Percentiles rank a stretch among this genome's conserved stretches.
These are phyloP conservation scores for Condylura cristata DNA, from an alignment of 2,113 vertebrate species.

Conservation along the genomic window DNA sequence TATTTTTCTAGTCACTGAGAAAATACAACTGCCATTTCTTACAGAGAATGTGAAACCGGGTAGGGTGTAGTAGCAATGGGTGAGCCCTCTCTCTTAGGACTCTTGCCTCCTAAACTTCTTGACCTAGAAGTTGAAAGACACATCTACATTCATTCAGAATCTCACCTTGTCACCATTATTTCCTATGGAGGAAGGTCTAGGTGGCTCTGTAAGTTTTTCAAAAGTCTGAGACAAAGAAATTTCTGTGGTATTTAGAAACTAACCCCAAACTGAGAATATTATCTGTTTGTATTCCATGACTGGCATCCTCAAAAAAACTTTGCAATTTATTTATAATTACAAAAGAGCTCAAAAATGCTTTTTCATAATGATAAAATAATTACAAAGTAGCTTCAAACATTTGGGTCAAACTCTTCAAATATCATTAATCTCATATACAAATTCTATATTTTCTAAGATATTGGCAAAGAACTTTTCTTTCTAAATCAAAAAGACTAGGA, in stretches of 20 bases:
- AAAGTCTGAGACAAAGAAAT: neutral
- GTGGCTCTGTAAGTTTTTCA: neutral
- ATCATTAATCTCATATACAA: neutral
- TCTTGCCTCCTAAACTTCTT: neutral
- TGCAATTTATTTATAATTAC: neutral
- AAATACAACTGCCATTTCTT: conserved; percentile 18
- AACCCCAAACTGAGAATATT: neutral
- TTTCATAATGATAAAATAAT: no score
- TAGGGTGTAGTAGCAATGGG: neutral
- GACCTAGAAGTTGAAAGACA: neutral
- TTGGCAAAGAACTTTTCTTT: conserved; percentile 34
- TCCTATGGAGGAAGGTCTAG: neutral
- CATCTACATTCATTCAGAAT: neutral
- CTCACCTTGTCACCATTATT: neutral
- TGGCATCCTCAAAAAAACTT: neutral
- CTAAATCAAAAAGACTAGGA: neutral
- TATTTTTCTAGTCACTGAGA: neutral
- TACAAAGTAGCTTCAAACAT: no score
- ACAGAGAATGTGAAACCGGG: neutral
- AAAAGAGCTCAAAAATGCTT: conserved; percentile 7
- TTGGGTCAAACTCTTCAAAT: no score
- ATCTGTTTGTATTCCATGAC: neutral
- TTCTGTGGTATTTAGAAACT: neutral
- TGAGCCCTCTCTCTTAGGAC: neutral
- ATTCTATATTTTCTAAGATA: conserved; percentile 35